Conservation (phyloP, 1,140 invertebrate genomes). For the Anadara kagoshimensis region DNA sequence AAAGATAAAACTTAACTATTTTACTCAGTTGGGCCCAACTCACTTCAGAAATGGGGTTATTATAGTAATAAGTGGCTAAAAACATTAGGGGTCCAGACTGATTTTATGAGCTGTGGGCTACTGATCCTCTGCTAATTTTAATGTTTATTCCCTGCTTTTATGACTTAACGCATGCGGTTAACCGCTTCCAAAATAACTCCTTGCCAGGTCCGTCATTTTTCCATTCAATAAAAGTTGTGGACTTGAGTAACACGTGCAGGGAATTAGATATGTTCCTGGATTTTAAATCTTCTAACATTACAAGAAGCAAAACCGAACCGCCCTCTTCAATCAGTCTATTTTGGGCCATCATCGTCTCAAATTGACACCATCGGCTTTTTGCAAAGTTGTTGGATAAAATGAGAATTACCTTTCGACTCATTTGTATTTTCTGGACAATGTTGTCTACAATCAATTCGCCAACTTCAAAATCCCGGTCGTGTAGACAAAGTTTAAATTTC, state of each 20-base stretch:
- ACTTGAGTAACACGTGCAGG: constrained; percentile 12
- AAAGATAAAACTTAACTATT: no score
- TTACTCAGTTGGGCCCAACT: no score
- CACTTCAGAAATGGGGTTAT: no score
- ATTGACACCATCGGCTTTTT: constrained; percentile 25
- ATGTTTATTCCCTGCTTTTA: not conserved
- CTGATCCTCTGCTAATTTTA: no score
- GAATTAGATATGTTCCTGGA: constrained; percentile 15
- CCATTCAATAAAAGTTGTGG: constrained; percentile 25
- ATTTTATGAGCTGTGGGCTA: no score
- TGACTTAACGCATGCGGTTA: constrained; percentile 4
- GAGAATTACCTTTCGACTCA: constrained; percentile 13
- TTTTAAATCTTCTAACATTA: constrained; percentile 20
- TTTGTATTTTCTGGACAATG: constrained; percentile 5
- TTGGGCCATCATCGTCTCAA: constrained; percentile 11
- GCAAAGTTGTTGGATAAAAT: constrained; percentile 21
- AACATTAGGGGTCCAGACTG: no score
- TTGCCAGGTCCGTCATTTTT: constrained; percentile 1
- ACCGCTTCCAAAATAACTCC: constrained; percentile 20
- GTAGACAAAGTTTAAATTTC: not conserved
- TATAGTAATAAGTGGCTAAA: no score
- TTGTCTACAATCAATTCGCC: not conserved
- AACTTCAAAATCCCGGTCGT: constrained; percentile 16
- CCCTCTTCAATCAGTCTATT: constrained; percentile 9
- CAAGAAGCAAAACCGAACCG: not conserved